Conservation (phyloP, 2,797 vertebrate genomes). For the Hipposideros larvatus region DNA sequence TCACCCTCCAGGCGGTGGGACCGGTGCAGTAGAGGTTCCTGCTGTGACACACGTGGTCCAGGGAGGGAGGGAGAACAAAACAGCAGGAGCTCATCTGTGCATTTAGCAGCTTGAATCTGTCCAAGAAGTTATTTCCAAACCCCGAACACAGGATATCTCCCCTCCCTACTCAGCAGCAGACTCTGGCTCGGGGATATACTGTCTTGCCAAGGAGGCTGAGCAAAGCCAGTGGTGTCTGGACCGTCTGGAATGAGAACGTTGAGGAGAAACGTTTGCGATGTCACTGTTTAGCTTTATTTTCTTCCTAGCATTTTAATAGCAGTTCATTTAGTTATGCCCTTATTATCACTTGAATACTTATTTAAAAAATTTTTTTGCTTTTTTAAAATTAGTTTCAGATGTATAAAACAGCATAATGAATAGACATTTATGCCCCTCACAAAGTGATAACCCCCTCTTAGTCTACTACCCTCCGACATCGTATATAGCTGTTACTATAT, state of each 20-base stretch:
- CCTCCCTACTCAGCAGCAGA: neutral
- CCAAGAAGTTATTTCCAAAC: slow-evolving; percentile 32
- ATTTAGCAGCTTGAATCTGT: neutral
- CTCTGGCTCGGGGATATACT: neutral
- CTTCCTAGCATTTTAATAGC: no score
- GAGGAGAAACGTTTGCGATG: neutral
- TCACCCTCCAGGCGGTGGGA: neutral
- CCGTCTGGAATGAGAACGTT: neutral
- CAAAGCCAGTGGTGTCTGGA: neutral
- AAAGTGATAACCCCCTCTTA: no score
- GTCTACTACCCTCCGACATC: no score
- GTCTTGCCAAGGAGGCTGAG: neutral
- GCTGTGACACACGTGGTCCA: slow-evolving; percentile 10
- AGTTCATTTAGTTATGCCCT: no score
- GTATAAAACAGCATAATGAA: no score
- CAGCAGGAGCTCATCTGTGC: slow-evolving; percentile 35
- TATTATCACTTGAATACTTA: no score
- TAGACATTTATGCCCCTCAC: no score
- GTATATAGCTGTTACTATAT: no score
- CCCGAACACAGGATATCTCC: neutral
- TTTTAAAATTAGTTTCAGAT: no score
- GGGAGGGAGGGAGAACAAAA: neutral
- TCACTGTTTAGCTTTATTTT: no score
- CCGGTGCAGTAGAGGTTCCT: neutral
- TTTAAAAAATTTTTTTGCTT: no score